phyloP scores from a whole-genome alignment of 2,888 invertebrate genomes.

The Stictocephala bisonia region DNA sequence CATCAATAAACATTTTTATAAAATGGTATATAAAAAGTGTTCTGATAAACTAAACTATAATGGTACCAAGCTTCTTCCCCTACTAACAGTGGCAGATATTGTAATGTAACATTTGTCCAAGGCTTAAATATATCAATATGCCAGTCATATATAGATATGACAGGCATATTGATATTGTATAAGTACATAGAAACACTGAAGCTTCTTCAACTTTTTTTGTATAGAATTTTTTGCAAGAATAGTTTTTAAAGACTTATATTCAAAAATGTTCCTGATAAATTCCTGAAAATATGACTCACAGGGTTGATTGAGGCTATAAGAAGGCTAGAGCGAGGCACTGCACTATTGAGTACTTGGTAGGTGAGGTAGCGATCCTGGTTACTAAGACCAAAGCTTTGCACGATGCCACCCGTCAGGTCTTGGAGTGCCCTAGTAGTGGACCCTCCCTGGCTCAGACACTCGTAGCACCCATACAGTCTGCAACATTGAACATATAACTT shows the following conservation, averaged over 20 bases:
- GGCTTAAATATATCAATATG: too few relatives aligned
- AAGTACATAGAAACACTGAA: not conserved
- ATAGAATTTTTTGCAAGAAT: not conserved
- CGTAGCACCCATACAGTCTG: slow-evolving; percentile 78
- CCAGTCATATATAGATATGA: too few relatives aligned
- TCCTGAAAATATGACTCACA: slow-evolving; percentile 63
- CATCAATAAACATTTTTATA: too few relatives aligned
- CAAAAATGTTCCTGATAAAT: not conserved
- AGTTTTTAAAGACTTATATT: not conserved
- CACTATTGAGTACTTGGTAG: slow-evolving; percentile 75
- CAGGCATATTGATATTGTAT: not conserved
- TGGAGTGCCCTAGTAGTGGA: slow-evolving; percentile 76
- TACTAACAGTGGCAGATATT: too few relatives aligned
- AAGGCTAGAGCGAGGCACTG: slow-evolving; percentile 77
- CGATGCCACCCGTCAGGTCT: slow-evolving; percentile 80
- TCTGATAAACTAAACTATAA: too few relatives aligned
- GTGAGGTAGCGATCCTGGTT: slow-evolving; percentile 75
- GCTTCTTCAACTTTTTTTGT: not conserved
- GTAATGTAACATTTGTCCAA: too few relatives aligned
- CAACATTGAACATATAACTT: too few relatives aligned
- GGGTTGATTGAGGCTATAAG: slow-evolving; percentile 74
- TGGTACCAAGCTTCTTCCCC: too few relatives aligned
- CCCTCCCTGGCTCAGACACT: slow-evolving; percentile 71
- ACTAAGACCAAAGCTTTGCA: slow-evolving; percentile 77
- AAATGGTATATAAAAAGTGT: too few relatives aligned